Conservation (phyloP, 2,113 vertebrate genomes). For the Sapajus apella region DNA sequence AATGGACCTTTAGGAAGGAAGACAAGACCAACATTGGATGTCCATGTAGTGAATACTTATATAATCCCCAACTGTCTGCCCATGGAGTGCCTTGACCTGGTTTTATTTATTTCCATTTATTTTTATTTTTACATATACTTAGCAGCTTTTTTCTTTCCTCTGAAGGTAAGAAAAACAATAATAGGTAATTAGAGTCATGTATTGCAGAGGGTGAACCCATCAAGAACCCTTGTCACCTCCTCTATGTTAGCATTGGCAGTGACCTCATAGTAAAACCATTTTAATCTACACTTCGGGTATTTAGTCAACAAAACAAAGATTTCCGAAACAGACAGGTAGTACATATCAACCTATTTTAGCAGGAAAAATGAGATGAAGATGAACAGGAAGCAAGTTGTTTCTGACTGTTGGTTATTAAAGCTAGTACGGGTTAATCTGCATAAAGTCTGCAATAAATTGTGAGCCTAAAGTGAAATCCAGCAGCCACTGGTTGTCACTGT, state of each 20-base stretch:
- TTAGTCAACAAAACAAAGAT: neutral
- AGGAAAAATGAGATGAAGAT: neutral
- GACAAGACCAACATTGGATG: neutral
- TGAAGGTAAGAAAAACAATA: neutral
- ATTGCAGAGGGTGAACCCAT: neutral
- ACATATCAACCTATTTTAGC: neutral
- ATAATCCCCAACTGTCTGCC: neutral
- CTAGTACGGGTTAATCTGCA: neutral
- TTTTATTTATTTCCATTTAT: neutral
- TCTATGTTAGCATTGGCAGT: neutral
- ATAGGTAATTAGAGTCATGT: neutral
- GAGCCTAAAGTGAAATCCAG: neutral
- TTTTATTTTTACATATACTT: neutral
- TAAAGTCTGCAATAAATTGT: neutral
- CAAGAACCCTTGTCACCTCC: neutral
- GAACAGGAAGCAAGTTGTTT: neutral
- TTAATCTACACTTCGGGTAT: neutral
- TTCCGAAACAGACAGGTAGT: rapidly evolving
- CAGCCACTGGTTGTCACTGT: slow-evolving; percentile 88
- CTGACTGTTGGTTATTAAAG: neutral
- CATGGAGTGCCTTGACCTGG: neutral
- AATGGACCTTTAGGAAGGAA: slow-evolving; percentile 9
- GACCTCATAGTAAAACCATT: neutral
- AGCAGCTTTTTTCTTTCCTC: neutral
- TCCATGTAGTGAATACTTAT: neutral